These are phyloP conservation scores for Actinostola sp. DNA, from an alignment of 92 coral and sea anemone species.

Conservation along the genomic window DNA sequence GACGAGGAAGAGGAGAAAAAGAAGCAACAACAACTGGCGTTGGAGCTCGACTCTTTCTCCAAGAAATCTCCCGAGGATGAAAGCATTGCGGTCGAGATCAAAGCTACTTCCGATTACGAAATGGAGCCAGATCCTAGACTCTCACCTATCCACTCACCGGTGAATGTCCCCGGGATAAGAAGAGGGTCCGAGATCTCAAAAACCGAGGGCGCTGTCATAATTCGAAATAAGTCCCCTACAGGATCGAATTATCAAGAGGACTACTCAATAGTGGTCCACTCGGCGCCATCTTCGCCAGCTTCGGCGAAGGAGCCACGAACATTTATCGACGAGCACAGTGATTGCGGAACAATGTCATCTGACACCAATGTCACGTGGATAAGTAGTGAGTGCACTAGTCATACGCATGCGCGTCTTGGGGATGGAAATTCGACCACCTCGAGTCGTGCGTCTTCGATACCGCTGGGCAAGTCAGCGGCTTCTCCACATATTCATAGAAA, in stretches of 20 bases:
- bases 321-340: constrained; percentile 77
- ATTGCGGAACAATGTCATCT: constrained; percentile 86
- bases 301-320: constrained; percentile 56
- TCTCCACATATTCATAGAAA: constrained; percentile 38
- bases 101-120: constrained; percentile 23
- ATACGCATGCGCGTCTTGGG: constrained; percentile 64
- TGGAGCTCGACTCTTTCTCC: constrained; percentile 35
- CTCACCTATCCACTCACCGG: constrained; percentile 11
- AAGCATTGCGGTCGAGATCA: constrained; percentile 37
- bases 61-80: constrained; percentile 56
- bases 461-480: constrained; percentile 70
- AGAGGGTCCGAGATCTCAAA: constrained; percentile 71
- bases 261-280: constrained; percentile 70
- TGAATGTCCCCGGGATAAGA: constrained; percentile 26
- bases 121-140: constrained; percentile 20
- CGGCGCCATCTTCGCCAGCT: constrained; percentile 79
- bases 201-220: constrained; percentile 83
- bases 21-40: not conserved
- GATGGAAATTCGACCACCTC: constrained; percentile 87
- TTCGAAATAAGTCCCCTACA: constrained; percentile 75
- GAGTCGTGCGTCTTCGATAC: constrained; percentile 76
- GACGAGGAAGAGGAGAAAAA: constrained; percentile 36
- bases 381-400: constrained; percentile 81
- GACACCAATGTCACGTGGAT: constrained; percentile 90
- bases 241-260: constrained; percentile 60